These are phyloP conservation scores for Margaritifera margaritifera DNA, from an alignment of 2,888 invertebrate genomes.

Conservation along the genomic window DNA sequence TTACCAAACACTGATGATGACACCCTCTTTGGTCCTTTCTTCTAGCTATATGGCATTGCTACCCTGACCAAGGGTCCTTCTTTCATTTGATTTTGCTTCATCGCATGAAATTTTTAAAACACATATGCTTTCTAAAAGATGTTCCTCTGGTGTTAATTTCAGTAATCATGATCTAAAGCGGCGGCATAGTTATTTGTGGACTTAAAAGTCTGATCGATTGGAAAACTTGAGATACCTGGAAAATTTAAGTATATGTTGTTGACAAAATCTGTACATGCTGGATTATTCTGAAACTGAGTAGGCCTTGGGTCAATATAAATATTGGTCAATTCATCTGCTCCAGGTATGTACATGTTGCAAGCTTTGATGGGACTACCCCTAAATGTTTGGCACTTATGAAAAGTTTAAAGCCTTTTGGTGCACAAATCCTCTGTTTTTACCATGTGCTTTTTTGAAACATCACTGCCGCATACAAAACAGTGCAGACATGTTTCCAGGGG, in stretches of 20 bases:
- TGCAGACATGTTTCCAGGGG: slow-evolving; percentile 38
- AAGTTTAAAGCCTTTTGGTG: slow-evolving; percentile 29
- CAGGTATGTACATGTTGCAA: slow-evolving; percentile 17
- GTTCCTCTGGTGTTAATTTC: slow-evolving; percentile 8
- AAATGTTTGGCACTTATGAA: slow-evolving; percentile 23
- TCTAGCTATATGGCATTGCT: slow-evolving; percentile 7
- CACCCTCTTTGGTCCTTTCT: slow-evolving; percentile 18
- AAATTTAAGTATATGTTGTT: slow-evolving; percentile 32
- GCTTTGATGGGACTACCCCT: slow-evolving; percentile 29
- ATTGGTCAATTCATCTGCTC: slow-evolving; percentile 26
- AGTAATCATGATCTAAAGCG: slow-evolving; percentile 36
- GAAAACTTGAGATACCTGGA: slow-evolving; percentile 23
- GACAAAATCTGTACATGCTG: slow-evolving; percentile 20
- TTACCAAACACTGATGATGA: slow-evolving; percentile 21
- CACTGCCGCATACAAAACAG: slow-evolving; percentile 19
- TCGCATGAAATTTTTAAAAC: slow-evolving; percentile 10
- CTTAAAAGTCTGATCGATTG: slow-evolving; percentile 28
- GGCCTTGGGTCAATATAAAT: slow-evolving; percentile 36
- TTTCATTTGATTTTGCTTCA: slow-evolving; percentile 4
- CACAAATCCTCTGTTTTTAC: slow-evolving; percentile 16
- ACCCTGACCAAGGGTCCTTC: slow-evolving; percentile 8
- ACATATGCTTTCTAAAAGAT: too few relatives aligned
- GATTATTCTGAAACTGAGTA: slow-evolving; percentile 10
- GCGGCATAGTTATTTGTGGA: slow-evolving; percentile 33
- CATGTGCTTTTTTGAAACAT: neutral